Evolutionary conservation across 1,140 invertebrate genomes (phyloP), one percentile per base, ranked within the genome.

Genomic region (Drosophila obscura): DNA sequence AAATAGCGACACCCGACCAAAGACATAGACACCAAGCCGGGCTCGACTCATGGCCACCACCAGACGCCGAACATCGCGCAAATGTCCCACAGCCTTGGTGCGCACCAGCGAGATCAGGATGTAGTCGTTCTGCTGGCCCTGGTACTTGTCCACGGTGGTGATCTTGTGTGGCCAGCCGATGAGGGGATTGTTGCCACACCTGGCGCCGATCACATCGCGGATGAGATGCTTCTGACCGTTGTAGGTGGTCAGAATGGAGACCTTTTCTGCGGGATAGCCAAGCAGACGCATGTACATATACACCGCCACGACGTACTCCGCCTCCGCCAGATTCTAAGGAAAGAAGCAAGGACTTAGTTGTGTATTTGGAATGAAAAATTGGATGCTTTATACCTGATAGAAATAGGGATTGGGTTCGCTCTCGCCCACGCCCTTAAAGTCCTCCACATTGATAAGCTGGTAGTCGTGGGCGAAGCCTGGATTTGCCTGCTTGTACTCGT

Each of bases 61-160:
- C 24, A 99, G 94, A 92, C 99, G 96, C 5, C 99, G 94, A 0
- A 99, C 97, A 93, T 99, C 99, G 48, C 99, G 93, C 60, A 99
- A 93, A 93, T 99, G 99, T 58, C 99, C 99, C 35, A 99, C 98
- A 13, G 97, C 96, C 91, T 96, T 96, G 0, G 99, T 99, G 67
- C 98, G 94, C 15, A 99, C 99, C 13, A 99, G 92, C 0, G 98
- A 99, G 1, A 99, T 93, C 4, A 99, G 93, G 57, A 99, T 98
- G 85, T 98, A 99, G 92, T 99, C 99, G 92, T 99, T 99, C 92
- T 99, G 99, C 90, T 99, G 99, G 65, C 99, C 99, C 92, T 99
- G 99, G 92, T 99, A 99, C 87, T 99, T 99, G 92, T 99, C 99
- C 9, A 99, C 99, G 6, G 99, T 99, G 1, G 96, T 96, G 26